Base-by-base conservation (phyloP, 2,888 invertebrate species). In the Diadegma fenestrale region DNA sequence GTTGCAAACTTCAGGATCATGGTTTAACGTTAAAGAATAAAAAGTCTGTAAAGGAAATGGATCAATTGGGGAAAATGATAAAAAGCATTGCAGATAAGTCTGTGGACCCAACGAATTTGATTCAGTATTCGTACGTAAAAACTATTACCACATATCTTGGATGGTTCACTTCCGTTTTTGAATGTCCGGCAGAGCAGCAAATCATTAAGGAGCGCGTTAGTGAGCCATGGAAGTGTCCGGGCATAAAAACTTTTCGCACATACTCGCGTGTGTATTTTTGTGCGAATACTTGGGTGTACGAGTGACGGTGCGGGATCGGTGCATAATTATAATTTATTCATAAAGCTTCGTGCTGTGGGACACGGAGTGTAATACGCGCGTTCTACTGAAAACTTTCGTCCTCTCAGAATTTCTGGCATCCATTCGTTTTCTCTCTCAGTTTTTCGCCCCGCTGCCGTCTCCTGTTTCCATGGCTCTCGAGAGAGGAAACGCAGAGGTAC, bases 281-380 rank as follows among this genome's bases (percentile, higher is more conserved):
- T 61, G 22, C 51, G 48, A 64, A 19, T 64, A 37, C 19, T 66
- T 41, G 37, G 37, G 14, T 14, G 37, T 8, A 3, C 19, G 33
- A 30, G 4, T n/a, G 45, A 17, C n/a, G 19, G 7, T 12, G n/a
- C n/a, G 30, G 22, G 0, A 76, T 19, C 51, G 58, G 22, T 51
- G 51, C 51, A 68, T 78, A 68, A 78, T 78, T 78, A 78, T 78
- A 54, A 78, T 68, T 51, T 78, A 78, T 78, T 78, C 78, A 78
- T 78, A 58, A 26, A 77, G 48, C 51, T 33, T 22, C 19, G 51
- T 26, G 77, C 64, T n/a, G 14, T 12, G 26, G 30, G 48, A 58
- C n/a, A 37, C 64, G 48, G 19, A 66, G 66, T 66, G n/a, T n/a
- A n/a, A n/a, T n/a, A 22, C 77, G 41, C 77, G 54, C 77, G 54